Conservation (phyloP, 2,113 vertebrate genomes). For the Petroica traversi region DNA sequence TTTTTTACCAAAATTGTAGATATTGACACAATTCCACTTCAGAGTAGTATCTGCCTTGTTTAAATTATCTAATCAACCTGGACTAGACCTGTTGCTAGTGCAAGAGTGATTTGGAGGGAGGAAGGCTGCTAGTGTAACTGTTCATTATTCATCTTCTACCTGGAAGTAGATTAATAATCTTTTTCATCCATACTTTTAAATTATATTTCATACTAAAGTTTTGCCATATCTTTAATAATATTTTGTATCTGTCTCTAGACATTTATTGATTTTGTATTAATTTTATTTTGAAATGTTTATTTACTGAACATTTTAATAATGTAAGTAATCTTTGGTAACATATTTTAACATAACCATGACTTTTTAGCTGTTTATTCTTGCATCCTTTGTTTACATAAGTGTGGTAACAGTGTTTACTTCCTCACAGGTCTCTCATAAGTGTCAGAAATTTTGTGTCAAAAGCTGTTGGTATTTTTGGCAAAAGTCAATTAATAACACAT, state of each 20-base stretch:
- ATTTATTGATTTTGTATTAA: neutral
- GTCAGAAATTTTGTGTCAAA: neutral
- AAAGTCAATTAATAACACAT: neutral
- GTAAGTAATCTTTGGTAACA: neutral
- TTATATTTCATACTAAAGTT: neutral
- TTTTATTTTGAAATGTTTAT: neutral
- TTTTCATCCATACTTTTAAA: neutral
- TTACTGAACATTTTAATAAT: neutral
- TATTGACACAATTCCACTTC: neutral
- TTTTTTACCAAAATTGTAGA: neutral
- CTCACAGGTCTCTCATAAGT: neutral
- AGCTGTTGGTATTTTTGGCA: neutral
- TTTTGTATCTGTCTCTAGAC: neutral
- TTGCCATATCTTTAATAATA: neutral
- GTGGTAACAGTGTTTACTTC: neutral
- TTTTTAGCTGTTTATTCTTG: neutral
- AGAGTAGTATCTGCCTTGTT: neutral
- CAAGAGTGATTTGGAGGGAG: neutral
- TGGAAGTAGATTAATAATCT: neutral
- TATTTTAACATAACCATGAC: neutral
- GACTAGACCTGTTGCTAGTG: neutral
- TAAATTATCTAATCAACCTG: neutral
- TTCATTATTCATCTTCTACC: neutral
- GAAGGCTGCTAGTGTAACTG: neutral
- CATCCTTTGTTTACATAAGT: neutral